Percentiles rank a stretch among this genome's conserved stretches.
Conservation (phyloP, 2,888 invertebrate species). For the Dexiosoma caninum region DNA sequence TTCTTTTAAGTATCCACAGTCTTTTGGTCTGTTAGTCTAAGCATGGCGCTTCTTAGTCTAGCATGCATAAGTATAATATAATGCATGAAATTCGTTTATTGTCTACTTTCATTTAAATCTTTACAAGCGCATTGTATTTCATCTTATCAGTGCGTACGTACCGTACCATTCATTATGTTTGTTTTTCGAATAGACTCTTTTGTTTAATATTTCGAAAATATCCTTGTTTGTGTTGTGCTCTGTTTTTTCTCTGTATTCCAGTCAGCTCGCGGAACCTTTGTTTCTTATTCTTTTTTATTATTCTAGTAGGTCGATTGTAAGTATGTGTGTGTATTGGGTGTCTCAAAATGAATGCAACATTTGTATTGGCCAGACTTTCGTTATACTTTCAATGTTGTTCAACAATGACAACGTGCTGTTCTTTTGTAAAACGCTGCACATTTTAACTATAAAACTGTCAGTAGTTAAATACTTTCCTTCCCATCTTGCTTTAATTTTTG, state of each 20-base stretch:
- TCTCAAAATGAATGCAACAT: too few relatives aligned
- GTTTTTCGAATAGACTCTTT: conserved; percentile 1
- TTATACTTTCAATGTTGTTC: too few relatives aligned
- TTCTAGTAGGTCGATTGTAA: background rate
- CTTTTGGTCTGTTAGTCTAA: conserved; percentile 52
- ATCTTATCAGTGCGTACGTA: conserved; percentile 13
- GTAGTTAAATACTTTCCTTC: too few relatives aligned
- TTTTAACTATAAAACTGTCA: too few relatives aligned
- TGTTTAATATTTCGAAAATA: conserved; percentile 41
- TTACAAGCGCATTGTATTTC: conserved; percentile 46
- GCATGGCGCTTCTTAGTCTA: conserved; percentile 64
- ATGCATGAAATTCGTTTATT: conserved; percentile 51
- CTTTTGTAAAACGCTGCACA: too few relatives aligned
- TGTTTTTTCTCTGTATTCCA: background rate
- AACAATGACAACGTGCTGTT: too few relatives aligned
- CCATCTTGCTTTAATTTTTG: too few relatives aligned
- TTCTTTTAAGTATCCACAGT: conserved; percentile 25
- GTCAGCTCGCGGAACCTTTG: conserved; percentile 36
- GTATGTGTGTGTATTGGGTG: too few relatives aligned
- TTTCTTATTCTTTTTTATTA: background rate
- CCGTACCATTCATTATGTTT: background rate
- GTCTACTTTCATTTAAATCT: conserved; percentile 57
- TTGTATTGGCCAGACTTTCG: too few relatives aligned
- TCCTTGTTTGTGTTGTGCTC: conserved; percentile 5
- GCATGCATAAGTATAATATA: conserved; percentile 51